These are phyloP conservation scores for Stenurella melanura DNA, from an alignment of 2,888 invertebrate species.

Conservation along the genomic window DNA sequence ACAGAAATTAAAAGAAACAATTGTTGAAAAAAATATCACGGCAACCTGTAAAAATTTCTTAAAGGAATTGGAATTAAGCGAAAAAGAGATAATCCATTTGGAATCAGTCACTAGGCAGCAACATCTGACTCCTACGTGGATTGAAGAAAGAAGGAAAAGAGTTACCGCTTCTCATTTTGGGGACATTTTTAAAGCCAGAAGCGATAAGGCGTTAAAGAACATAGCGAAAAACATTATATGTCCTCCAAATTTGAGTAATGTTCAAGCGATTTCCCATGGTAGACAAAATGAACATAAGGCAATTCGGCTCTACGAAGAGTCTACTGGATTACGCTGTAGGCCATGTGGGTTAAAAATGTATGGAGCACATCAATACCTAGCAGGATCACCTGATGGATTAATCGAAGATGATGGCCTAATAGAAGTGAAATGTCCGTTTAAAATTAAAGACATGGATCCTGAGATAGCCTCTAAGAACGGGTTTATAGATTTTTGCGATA, in stretches of 20 bases:
- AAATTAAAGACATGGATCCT: constrained; percentile 20
- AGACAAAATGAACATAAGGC: neutral
- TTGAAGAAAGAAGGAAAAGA: constrained; percentile 10
- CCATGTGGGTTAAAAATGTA: constrained; percentile 21
- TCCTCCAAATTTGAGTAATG: too few relatives aligned
- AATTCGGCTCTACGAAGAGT: neutral
- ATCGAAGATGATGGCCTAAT: constrained; percentile 35
- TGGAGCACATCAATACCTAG: constrained; percentile 38
- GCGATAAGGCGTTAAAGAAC: neutral
- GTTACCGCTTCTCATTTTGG: constrained; percentile 28
- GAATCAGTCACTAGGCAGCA: constrained; percentile 19
- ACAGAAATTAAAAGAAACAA: too few relatives aligned
- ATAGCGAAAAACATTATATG: neutral
- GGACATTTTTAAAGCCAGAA: neutral
- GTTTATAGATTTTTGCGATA: constrained; percentile 26
- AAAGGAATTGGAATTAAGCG: too few relatives aligned
- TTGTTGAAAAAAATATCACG: too few relatives aligned
- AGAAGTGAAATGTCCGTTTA: constrained; percentile 44
- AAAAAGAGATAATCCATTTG: neutral
- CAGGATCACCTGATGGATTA: constrained; percentile 42
- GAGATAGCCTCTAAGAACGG: constrained; percentile 19
- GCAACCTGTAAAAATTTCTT: too few relatives aligned
- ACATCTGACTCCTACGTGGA: neutral
- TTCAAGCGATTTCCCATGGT: too few relatives aligned
- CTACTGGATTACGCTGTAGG: neutral